Conservation (phyloP, 2,888 invertebrate species). For the Octonoba sinensis region DNA sequence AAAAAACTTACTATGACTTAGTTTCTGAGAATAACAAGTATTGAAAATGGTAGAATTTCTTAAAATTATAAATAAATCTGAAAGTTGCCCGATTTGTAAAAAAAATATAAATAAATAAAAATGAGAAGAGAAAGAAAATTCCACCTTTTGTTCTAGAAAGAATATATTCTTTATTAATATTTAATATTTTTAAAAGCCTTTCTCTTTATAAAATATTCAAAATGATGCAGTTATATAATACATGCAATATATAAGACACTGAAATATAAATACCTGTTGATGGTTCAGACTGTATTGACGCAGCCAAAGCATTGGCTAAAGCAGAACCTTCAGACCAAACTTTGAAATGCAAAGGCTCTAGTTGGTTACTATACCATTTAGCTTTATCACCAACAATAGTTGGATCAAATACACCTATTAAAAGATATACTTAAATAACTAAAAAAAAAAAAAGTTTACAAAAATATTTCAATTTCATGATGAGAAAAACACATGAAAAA, state of each 20-base stretch:
- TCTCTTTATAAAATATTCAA: background rate
- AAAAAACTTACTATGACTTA: no score
- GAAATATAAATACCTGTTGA: conserved; percentile 44
- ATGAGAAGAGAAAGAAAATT: background rate
- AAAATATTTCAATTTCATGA: background rate
- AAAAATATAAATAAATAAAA: no score
- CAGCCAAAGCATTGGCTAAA: conserved; percentile 48
- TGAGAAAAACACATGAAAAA: background rate
- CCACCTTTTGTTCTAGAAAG: background rate
- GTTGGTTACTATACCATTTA: conserved; percentile 92
- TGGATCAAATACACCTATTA: conserved; percentile 83
- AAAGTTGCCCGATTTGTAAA: background rate
- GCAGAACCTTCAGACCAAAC: conserved; percentile 88
- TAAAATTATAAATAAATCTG: no score
- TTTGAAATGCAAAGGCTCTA: conserved; percentile 90
- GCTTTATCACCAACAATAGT: conserved; percentile 96
- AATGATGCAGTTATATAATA: background rate
- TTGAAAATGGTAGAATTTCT: no score
- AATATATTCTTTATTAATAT: no score
- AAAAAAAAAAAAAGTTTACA: background rate
- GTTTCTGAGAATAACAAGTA: no score
- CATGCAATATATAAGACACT: background rate
- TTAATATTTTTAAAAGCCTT: no score
- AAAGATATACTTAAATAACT: background rate
- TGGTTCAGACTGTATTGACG: conserved; percentile 50